A percentile compares a stretch with the other conserved stretches of the same genome.
Evolutionary conservation across 1,140 invertebrate species (phyloP).

Genomic region (Dendrolimus kikuchii): DNA sequence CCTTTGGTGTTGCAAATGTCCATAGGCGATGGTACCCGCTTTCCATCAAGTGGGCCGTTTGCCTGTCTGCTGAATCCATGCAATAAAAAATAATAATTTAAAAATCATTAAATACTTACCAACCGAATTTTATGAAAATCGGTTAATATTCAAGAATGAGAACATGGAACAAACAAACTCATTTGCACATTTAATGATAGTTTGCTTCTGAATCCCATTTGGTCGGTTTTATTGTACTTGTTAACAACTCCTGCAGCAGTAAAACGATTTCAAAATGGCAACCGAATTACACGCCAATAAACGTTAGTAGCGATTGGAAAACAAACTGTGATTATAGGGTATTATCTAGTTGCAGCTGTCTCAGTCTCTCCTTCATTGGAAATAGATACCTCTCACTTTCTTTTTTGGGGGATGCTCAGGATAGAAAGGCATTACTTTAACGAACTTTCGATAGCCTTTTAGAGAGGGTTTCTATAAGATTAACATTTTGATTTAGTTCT

Average conservation of each 20-base stretch:
- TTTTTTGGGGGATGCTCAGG: constrained; percentile 41
- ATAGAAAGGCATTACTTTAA: constrained; percentile 68
- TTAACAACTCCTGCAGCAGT: constrained; percentile 64
- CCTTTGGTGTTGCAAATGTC: too few relatives aligned
- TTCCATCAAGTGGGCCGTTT: too few relatives aligned
- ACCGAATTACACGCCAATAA: constrained; percentile 73
- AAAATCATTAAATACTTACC: too few relatives aligned
- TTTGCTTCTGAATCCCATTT: not conserved
- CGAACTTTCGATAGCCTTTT: constrained; percentile 62
- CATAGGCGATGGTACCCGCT: too few relatives aligned
- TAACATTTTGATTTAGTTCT: constrained; percentile 7
- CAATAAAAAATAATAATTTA: too few relatives aligned
- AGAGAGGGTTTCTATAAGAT: constrained; percentile 17
- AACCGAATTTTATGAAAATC: too few relatives aligned
- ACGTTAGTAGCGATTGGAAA: constrained; percentile 73
- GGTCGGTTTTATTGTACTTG: constrained; percentile 53
- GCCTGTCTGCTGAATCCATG: too few relatives aligned
- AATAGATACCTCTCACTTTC: constrained; percentile 34
- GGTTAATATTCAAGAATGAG: too few relatives aligned
- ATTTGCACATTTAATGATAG: not conserved
- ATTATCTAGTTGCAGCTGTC: constrained; percentile 46
- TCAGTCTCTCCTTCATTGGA: constrained; percentile 22
- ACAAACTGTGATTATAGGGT: constrained; percentile 73
- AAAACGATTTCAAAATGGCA: constrained; percentile 67
- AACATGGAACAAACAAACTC: too few relatives aligned